Percentiles rank a stretch among this genome's conserved stretches.
These are phyloP conservation scores for Mycetomoellerius zeteki DNA, from an alignment of 1,140 invertebrate species.

Conservation along the genomic window DNA sequence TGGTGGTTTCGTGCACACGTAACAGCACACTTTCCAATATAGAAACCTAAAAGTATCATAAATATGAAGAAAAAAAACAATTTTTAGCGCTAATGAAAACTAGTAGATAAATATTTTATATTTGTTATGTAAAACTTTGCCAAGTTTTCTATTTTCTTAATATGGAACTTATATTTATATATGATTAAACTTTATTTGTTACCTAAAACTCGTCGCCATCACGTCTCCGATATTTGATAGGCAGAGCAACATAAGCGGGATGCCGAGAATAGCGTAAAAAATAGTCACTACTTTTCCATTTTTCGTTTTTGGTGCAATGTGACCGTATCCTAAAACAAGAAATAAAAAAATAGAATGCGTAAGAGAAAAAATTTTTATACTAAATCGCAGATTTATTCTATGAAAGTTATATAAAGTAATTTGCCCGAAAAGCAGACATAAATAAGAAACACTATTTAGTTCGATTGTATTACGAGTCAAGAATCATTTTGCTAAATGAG, in stretches of 20 bases:
- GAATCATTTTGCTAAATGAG: background rate
- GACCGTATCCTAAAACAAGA: slow-evolving; percentile 93
- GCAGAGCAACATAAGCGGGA: slow-evolving; percentile 97
- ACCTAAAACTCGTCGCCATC: slow-evolving; percentile 97
- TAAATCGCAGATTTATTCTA: background rate
- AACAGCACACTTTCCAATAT: slow-evolving; percentile 96
- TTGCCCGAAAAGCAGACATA: background rate
- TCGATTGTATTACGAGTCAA: background rate
- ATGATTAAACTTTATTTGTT: slow-evolving; percentile 60
- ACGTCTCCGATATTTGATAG: slow-evolving; percentile 98
- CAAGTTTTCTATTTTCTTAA: slow-evolving; percentile 8
- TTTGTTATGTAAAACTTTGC: background rate
- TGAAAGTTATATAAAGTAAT: background rate
- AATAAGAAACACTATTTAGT: background rate
- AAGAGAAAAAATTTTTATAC: background rate
- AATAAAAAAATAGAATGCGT: slow-evolving; percentile 11
- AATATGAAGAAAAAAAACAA: slow-evolving; percentile 10
- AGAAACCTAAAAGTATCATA: slow-evolving; percentile 89
- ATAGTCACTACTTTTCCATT: slow-evolving; percentile 98
- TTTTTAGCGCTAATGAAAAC: background rate
- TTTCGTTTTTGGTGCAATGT: slow-evolving; percentile 97
- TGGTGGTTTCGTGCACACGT: slow-evolving; percentile 93
- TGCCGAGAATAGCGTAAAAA: slow-evolving; percentile 98
- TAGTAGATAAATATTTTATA: background rate
- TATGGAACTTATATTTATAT: background rate